A percentile compares a stretch with the other conserved stretches of the same genome.
These are phyloP conservation scores for Oreochromis spilurus DNA, from an alignment of 2,113 vertebrate species.

Conservation along the genomic window DNA sequence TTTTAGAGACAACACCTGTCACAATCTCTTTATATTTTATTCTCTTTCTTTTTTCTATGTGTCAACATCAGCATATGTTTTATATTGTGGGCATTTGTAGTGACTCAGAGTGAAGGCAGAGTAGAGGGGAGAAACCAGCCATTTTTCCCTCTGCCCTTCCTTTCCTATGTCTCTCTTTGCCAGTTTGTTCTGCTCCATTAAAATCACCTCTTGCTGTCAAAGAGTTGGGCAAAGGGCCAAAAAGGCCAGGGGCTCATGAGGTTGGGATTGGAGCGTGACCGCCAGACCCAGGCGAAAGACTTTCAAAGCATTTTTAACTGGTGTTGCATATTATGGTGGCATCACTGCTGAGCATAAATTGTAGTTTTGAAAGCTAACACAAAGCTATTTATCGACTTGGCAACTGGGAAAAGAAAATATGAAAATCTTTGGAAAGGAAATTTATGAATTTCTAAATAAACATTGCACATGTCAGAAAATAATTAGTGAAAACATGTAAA, in stretches of 20 bases:
- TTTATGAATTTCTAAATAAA: not conserved
- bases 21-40: not conserved
- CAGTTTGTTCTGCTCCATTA: constrained; percentile 55
- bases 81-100: constrained; percentile 13
- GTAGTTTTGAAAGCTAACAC: not conserved
- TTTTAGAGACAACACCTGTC: not conserved
- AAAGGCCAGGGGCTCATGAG: constrained; percentile 32
- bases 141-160: not conserved
- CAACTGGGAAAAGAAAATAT: not conserved
- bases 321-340: not conserved
- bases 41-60: not conserved
- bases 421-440: not conserved
- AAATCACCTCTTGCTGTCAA: constrained; percentile 26
- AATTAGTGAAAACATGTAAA: not conserved
- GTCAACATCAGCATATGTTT: constrained; percentile 37
- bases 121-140: constrained; percentile 13
- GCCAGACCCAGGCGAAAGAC: not conserved
- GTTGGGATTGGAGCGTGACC: constrained; percentile 45
- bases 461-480: not conserved
- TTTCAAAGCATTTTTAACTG: constrained; percentile 29
- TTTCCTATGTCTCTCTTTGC: not conserved
- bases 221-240: constrained; percentile 7
- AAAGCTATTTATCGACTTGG: not conserved
- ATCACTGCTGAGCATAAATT: not conserved
- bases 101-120: not conserved